Base-by-base conservation (phyloP, 2,113 vertebrate genomes). In the Pterophyllum scalare region DNA sequence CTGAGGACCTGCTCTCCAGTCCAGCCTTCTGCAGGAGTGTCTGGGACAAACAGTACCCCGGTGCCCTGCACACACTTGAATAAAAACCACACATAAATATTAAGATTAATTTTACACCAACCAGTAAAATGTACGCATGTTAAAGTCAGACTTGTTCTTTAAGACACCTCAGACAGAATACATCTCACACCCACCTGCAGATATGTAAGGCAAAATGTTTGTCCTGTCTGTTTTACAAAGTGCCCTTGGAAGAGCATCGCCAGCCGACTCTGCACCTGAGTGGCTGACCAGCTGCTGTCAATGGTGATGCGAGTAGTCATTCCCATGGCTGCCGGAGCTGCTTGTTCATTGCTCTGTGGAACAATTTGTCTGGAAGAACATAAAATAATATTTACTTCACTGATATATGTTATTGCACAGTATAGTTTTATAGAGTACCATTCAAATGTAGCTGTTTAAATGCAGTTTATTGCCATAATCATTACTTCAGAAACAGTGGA, bases 61-160 rank as follows among this genome's bases (percentile, higher is more conserved):
- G 92, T 91, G 22, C 92, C 84, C 78, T 84, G 91, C 13, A 94
- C n/a, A 67, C 92, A 90, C 94, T 95, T 72, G 2, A 75, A 46
- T 28, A 35, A 59, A 17, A 19, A 35, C 0, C 75, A 70, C 11
- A 19, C 5, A 49, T 24, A 0, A 58, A 77, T 26, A 59, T 10
- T 43, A 19, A n/a, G 9, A 20, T 56, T 56, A 1, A 10, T 10
- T 56, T 56, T 10, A 10, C n/a, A 10, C 3, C 13, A 70, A 60
- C 26, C 31, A 19, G 17, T 46, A 12, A 79, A 62, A 60, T 76
- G 2, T 75, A 15, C 11, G 28, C 31, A 52, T 74, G 20, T 13
- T 12, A 1, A 61, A 54, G 13, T 77, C n/a, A 58, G 43, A 0
- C 17, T 31, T 57, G n/a, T 22, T 57, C n/a, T 57, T 52, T 3